Conservation (phyloP, 2,113 vertebrate species). For the Polypterus bichir region DNA sequence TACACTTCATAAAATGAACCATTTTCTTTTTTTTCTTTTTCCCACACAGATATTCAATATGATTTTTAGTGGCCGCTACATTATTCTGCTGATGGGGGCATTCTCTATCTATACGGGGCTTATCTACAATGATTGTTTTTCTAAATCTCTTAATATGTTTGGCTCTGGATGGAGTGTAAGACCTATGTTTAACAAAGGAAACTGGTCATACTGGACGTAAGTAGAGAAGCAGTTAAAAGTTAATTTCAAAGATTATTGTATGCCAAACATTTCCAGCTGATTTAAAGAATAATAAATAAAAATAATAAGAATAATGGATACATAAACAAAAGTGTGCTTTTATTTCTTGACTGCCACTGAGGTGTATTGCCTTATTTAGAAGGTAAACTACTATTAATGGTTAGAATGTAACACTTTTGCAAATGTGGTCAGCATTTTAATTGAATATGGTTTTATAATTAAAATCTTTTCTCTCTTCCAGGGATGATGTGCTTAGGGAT, state of each 20-base stretch:
- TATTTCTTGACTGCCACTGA: no score
- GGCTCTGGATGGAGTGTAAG: slow-evolving; percentile 88
- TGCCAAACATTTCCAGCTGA: no score
- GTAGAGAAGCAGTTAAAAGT: slow-evolving; percentile 20
- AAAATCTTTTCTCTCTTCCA: slow-evolving; percentile 21
- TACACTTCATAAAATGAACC: no score
- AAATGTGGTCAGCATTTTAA: not conserved
- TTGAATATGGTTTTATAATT: not conserved
- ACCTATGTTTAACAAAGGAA: slow-evolving; percentile 73
- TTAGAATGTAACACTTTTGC: no score
- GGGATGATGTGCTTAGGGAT: slow-evolving; percentile 47
- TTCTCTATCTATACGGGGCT: slow-evolving; percentile 93
- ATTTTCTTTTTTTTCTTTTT: not conserved
- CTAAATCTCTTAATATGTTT: slow-evolving; percentile 85
- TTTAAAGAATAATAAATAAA: no score
- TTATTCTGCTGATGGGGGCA: slow-evolving; percentile 90
- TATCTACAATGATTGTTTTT: slow-evolving; percentile 98
- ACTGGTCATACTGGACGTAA: slow-evolving; percentile 98
- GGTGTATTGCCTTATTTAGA: no score
- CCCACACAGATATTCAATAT: slow-evolving; percentile 78
- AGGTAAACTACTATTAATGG: no score
- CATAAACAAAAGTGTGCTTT: no score
- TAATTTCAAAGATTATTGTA: no score
- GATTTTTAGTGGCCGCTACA: slow-evolving; percentile 87
- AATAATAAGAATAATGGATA: no score